A percentile compares a stretch with the other conserved stretches of the same genome.
These are phyloP conservation scores for Papilio demoleus DNA, from an alignment of 2,888 invertebrate species.

Conservation along the genomic window DNA sequence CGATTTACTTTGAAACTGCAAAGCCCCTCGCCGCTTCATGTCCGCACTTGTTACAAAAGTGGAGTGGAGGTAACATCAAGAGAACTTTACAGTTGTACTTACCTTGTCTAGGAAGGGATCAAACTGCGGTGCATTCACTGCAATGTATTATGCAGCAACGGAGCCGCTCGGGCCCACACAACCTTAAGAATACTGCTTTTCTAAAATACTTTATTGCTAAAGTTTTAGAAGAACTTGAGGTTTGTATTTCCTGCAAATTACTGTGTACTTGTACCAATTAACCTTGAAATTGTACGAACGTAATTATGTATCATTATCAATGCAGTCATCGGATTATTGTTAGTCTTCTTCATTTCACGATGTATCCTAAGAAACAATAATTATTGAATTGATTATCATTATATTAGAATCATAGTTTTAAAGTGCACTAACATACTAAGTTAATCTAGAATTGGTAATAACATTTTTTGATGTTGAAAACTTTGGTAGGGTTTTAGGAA, in stretches of 20 bases:
- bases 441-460: no score
- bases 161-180: constrained; percentile 69
- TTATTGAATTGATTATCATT: neutral
- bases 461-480: neutral
- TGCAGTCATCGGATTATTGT: neutral
- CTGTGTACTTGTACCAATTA: neutral
- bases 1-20: constrained; percentile 74
- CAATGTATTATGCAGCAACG: constrained; percentile 81
- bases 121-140: constrained; percentile 81
- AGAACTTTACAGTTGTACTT: constrained; percentile 80
- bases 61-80: constrained; percentile 73
- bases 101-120: constrained; percentile 81
- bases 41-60: constrained; percentile 73
- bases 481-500: neutral
- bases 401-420: no score
- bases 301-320: neutral
- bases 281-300: neutral
- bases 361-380: no score
- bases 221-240: constrained; percentile 57
- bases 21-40: constrained; percentile 74
- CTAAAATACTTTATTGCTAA: constrained; percentile 71
- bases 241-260: neutral
- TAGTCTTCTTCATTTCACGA: constrained; percentile 6
- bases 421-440: no score
- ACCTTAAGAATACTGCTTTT: constrained; percentile 66